Conservation (phyloP, 2,797 vertebrate species). For the Astyanax mexicanus region DNA sequence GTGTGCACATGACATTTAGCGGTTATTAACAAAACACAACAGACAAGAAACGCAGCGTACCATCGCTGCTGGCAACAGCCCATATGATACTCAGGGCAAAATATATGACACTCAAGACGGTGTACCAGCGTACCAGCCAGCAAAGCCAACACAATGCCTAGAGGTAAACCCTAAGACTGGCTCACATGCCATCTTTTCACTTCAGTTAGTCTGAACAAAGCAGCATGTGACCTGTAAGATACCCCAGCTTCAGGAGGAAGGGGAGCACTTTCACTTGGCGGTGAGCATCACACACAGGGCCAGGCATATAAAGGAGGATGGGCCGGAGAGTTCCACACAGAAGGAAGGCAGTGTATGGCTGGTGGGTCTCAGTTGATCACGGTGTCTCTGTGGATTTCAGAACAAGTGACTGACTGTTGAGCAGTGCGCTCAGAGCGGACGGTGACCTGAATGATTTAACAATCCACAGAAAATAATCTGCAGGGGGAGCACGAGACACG, state of each 20-base stretch:
- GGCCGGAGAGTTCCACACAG: background rate
- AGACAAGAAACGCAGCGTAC: background rate
- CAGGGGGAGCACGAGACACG: background rate
- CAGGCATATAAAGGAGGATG: conserved; percentile 27
- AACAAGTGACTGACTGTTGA: conserved; percentile 25
- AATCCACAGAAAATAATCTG: background rate
- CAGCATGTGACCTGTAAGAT: conserved; percentile 43
- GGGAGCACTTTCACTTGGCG: conserved; percentile 32
- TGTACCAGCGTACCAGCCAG: background rate
- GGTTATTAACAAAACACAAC: background rate
- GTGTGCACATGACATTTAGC: background rate
- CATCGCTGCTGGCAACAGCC: background rate
- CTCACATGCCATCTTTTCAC: conserved; percentile 4
- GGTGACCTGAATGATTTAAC: conserved; percentile 10
- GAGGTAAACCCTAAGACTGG: background rate
- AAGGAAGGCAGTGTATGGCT: conserved; percentile 28
- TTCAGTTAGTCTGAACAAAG: conserved; percentile 31
- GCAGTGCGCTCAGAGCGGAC: conserved; percentile 2
- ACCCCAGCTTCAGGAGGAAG: conserved; percentile 19
- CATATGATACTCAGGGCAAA: background rate
- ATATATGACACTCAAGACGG: too few relatives aligned
- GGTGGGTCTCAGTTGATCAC: conserved; percentile 6
- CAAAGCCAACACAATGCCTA: conserved; percentile 26
- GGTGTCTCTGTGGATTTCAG: conserved; percentile 11
- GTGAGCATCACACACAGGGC: background rate